These are phyloP conservation scores for Heliconius aoede DNA, from an alignment of 2,888 invertebrate species.

Conservation along the genomic window DNA sequence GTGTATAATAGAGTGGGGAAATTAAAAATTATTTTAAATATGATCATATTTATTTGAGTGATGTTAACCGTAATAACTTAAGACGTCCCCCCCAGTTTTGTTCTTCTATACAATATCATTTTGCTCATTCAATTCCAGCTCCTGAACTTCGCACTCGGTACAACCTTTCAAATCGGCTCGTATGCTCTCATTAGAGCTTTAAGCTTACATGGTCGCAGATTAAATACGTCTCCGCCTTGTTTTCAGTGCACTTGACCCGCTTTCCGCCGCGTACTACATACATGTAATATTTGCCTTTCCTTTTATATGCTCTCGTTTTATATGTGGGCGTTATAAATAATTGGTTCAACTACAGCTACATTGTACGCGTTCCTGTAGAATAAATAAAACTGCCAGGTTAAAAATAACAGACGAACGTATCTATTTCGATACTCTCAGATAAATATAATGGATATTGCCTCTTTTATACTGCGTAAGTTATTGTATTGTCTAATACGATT, in stretches of 20 bases:
- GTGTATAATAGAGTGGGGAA: background rate
- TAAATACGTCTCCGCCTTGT: constrained; percentile 41
- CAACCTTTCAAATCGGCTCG: constrained; percentile 15
- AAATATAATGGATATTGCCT: background rate
- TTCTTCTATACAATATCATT: background rate
- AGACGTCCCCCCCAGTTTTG: background rate
- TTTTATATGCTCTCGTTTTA: constrained; percentile 24
- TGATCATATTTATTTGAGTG: background rate
- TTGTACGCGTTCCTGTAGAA: constrained; percentile 2
- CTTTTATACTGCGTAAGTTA: background rate
- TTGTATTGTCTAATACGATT: background rate
- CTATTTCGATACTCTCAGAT: constrained; percentile 3
- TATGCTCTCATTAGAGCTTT: constrained; percentile 35
- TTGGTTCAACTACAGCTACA: constrained; percentile 5
- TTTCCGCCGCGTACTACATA: constrained; percentile 26
- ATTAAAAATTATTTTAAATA: background rate
- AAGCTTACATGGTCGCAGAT: constrained; percentile 35
- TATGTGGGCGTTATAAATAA: constrained; percentile 30
- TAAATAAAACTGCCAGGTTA: constrained; percentile 15
- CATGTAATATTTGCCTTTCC: constrained; percentile 27
- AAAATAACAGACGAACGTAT: constrained; percentile 3
- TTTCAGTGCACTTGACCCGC: constrained; percentile 41
- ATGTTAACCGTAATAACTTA: background rate
- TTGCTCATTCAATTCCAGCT: background rate
- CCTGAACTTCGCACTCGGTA: constrained; percentile 1